Base-by-base conservation (phyloP, 2,888 invertebrate species). In the Idaea dimidiata region DNA sequence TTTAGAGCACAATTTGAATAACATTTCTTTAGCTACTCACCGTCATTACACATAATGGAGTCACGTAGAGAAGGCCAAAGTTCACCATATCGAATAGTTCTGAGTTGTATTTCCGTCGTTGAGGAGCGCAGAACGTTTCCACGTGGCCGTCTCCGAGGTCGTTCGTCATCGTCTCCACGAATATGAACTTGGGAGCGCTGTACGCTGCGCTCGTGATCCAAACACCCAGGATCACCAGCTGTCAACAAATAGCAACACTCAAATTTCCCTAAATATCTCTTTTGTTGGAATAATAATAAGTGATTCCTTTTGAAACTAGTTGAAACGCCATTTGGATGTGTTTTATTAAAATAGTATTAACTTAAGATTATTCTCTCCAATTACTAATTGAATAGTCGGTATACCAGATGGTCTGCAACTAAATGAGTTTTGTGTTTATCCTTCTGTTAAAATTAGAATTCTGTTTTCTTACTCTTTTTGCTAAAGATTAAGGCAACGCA, bases 161-260 rank as follows among this genome's bases (percentile, higher is more conserved):
- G 72, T 94, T 94, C 17, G 94, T 94, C 60, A 96, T 94, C 0
- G 96, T 96, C 79, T 96, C 95, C 72, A 96, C 96, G 93, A 96
- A 97, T 71, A 97, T 94, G 80, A 97, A 96, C 79, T 97, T 96
- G 0, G 97, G 97, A 2, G 95, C 95, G 67, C 97, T 97, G 89
- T 97, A 97, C 0, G 95, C 91, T 0, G 96, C 97, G 69, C 97
- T 96, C 17, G 96, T 94, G 61, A 97, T 92, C 97, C 97, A 97
- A 6, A 97, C 97, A 1, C 95, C 93, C 17, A 95, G 88, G 72
- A 97, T 96, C 60, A 96, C 96, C 79, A 96, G 81, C 96, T 96
- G 91, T 6, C 88, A 77, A 74, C 57, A 69, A 71, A 70, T 16
- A 43, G 43, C 14, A 43, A 8, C 10, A 43, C 43, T 43, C 14